Evolutionary conservation across 1,140 invertebrate species (phyloP), one percentile per base, ranked within the genome.

Genomic region (Dendroctonus valens): DNA sequence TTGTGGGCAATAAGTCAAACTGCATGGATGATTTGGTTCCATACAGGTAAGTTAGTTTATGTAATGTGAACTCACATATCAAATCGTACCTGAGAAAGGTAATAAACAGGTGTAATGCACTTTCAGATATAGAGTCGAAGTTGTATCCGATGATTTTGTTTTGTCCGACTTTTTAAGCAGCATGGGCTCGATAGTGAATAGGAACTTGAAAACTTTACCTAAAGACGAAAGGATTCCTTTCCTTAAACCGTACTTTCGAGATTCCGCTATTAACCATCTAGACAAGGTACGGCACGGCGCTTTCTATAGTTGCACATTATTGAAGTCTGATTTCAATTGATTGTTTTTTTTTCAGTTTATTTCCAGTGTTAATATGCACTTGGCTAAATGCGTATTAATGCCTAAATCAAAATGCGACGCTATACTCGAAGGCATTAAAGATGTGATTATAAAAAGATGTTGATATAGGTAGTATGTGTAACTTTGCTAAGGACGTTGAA

Each of bases 351-450:
- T 74, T 70, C 54, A 74, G 73, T 76, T 70, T 61, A 70, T 77
- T 38, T 72, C 70, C 14, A 78, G 76, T 65, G 69, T 78, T 9
- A 72, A 72, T 64, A 76, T 78, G 74, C 69, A 75, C 72, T 65
- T 77, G n/a, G 74, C 75, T 2, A 77, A 76, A 67, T 73, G 69
- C 57, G 68, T 68, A 6, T 59, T 62, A 11, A 46, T 76, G 12
- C 70, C 67, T 58, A 76, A 75, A 66, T 72, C 72, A 66, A 73
- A 65, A 9, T 76, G 75, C 54, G 74, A 76, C 59, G 75, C 73
- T 5, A 78, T 77, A 8, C 75, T 77, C 15, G 70, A 77, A 65
- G 80, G 76, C 5, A 74, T 81, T 38, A 55, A 63, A 70, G 65
- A 37, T 79, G 79, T 72, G 39, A 83, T 84, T 65, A 37, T 38